Evolutionary conservation across 92 coral and sea anemone species (phyloP), one percentile per base, ranked within the genome.

Genomic region (Parazoanthus atlanticus): DNA sequence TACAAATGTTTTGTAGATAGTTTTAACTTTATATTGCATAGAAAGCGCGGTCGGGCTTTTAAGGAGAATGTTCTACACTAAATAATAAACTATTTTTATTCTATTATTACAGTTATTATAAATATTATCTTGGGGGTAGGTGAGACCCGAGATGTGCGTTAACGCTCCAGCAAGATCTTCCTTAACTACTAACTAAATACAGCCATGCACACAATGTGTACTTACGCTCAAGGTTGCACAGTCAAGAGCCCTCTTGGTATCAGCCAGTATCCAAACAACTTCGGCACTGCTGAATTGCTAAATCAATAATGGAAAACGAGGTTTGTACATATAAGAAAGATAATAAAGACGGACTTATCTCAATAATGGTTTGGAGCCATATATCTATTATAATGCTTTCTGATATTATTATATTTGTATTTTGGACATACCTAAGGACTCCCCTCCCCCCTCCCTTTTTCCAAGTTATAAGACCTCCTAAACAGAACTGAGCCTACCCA

Each of bases 151-250:
- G 47, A 54, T 54, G 23, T 54, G 23, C 21, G 5, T 3, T 13
- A 17, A 17, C 3, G 23, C 19, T 54, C 3, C 23, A 54, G 64
- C 3, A 49, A 61, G 15, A 21, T 21, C 25, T 61, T 61, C 7
- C 26, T 36, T 36, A 72, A 12, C 40, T 31, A 72, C 19, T 0
- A 72, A 26, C 9, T 19, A 33, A 17, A 43, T 21, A 33, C 56
- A 46, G 28, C 19, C n/a, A 40, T 33, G 29, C 0, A 31, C 8
- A 72, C 17, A 3, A 30, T n/a, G 78, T 33, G 25, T 75, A 75
- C 85, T 81, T 81, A 81, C 85, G 61, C 25, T 34, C 43, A 81
- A 81, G 10, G 74, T 81, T 3, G 26, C 49, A 81, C 47, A 61
- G 71, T 61, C 70, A 2, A 81, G 5, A 25, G 85, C 85, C 73